phyloP scores from a whole-genome alignment of 1,140 invertebrate species.

The Armadillidium nasatum region DNA sequence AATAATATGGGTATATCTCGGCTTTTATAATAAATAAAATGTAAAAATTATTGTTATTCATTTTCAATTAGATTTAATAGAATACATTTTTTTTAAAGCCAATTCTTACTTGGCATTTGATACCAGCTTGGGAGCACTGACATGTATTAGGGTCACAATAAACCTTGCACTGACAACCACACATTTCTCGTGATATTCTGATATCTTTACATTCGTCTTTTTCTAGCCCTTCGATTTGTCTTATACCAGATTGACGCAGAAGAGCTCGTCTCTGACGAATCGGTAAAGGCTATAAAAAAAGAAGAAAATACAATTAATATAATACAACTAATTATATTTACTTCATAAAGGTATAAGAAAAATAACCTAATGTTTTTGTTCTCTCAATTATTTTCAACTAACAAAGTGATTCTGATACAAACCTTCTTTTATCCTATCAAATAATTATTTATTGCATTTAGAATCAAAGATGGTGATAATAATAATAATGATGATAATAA shows the following conservation, averaged over 20 bases:
- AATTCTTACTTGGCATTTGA: constrained; percentile 78
- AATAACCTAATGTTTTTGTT: no score
- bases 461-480: no score
- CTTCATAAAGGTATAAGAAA: no score
- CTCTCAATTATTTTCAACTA: no score
- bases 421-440: no score
- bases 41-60: neutral
- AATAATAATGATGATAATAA: no score
- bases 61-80: constrained; percentile 23
- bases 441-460: no score
- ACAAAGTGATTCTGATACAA: no score
- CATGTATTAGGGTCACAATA: constrained; percentile 92
- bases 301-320: no score
- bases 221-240: constrained; percentile 88
- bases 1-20: neutral
- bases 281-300: constrained; percentile 69
- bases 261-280: constrained; percentile 81
- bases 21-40: neutral
- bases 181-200: constrained; percentile 83
- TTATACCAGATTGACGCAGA: constrained; percentile 78
- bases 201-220: constrained; percentile 93
- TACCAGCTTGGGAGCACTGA: constrained; percentile 86
- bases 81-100: neutral
- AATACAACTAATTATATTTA: no score
- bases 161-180: constrained; percentile 90